Conservation (phyloP, 2,797 vertebrate species). For the Thripadectes ignobilis region DNA sequence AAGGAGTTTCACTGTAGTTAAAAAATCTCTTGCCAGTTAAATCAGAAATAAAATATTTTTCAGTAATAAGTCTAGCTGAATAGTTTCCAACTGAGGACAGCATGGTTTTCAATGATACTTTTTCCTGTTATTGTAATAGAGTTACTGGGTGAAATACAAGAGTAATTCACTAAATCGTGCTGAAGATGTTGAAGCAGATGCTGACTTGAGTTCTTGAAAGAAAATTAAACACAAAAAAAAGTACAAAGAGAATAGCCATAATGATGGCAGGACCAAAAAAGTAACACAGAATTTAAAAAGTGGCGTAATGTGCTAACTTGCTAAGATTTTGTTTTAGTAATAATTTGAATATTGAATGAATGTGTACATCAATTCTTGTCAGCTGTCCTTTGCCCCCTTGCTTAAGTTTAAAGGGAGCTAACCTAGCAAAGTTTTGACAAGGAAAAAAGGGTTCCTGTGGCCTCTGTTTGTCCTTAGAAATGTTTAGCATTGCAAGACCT, state of each 20-base stretch:
- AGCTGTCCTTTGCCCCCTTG: background rate
- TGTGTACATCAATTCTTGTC: background rate
- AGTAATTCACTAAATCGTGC: background rate
- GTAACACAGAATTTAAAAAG: background rate
- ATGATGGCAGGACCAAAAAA: background rate
- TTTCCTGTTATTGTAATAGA: background rate
- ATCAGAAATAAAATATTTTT: background rate
- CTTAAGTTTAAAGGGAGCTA: constrained; percentile 26
- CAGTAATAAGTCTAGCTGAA: background rate
- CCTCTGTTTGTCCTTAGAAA: constrained; percentile 56
- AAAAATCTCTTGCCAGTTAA: background rate
- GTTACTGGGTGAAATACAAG: background rate
- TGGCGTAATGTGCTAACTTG: background rate
- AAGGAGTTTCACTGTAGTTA: background rate
- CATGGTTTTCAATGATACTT: fast-evolving
- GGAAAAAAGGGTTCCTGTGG: background rate
- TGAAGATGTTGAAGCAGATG: background rate
- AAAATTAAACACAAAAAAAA: background rate
- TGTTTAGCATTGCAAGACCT: constrained; percentile 8
- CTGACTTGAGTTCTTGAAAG: background rate
- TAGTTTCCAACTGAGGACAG: background rate
- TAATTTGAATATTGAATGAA: background rate
- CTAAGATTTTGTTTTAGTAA: background rate
- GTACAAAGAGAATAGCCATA: background rate
- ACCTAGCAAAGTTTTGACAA: constrained; percentile 28